A percentile compares a stretch with the other conserved stretches of the same genome.
These are phyloP conservation scores for Telenomus remus DNA, from an alignment of 1,140 invertebrate genomes.

Conservation along the genomic window DNA sequence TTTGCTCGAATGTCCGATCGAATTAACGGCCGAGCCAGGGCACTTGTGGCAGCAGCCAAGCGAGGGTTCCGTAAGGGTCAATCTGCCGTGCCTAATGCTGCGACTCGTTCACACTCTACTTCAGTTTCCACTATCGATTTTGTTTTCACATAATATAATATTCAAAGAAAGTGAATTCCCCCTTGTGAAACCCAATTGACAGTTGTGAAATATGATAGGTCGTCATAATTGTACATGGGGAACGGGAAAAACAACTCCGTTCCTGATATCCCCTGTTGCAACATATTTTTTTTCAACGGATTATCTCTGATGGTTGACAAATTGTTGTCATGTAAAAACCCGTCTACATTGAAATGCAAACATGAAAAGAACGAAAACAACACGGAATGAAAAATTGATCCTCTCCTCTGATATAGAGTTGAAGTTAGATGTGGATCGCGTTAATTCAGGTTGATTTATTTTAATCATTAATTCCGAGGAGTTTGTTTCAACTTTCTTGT, in stretches of 20 bases:
- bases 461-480: background rate
- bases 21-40: slow-evolving; percentile 45
- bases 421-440: no score
- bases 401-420: no score
- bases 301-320: no score
- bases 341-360: no score
- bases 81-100: slow-evolving; percentile 43
- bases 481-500: background rate
- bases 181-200: slow-evolving; percentile 4
- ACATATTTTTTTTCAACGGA: no score
- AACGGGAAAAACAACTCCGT: background rate
- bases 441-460: no score
- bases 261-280: background rate
- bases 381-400: no score
- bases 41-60: slow-evolving; percentile 24
- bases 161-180: slow-evolving; percentile 28
- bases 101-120: slow-evolving; percentile 35
- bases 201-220: slow-evolving; percentile 23
- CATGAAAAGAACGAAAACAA: no score
- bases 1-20: slow-evolving; percentile 39
- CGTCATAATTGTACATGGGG: background rate
- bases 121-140: slow-evolving; percentile 44
- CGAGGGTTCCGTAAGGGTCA: slow-evolving; percentile 32
- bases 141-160: slow-evolving; percentile 35
- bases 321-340: no score